phyloP scores from a whole-genome alignment of 2,113 vertebrate genomes.

The Oenanthe melanoleuca region DNA sequence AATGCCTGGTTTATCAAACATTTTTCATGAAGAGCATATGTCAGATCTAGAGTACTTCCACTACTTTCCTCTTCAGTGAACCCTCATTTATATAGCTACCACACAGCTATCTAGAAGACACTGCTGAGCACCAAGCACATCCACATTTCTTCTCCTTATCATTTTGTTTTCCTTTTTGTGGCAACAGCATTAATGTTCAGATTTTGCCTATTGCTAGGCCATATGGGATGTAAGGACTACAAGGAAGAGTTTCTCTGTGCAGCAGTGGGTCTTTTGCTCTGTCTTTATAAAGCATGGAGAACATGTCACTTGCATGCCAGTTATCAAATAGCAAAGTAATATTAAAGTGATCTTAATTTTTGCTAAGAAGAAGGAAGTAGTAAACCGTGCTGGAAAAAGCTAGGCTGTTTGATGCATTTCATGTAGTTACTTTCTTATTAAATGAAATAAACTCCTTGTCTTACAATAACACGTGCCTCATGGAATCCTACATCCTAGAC shows the following conservation, averaged over 20 bases:
- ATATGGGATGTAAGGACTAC: not conserved
- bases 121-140: fast-evolving
- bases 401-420: not conserved
- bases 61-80: not conserved
- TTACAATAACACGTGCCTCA: not conserved
- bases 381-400: not conserved
- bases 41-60: not conserved
- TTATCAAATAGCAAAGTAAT: not conserved
- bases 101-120: not conserved
- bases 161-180: not conserved
- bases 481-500: not conserved
- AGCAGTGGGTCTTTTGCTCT: not conserved
- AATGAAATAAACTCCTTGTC: not conserved
- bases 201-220: not conserved
- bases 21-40: not conserved
- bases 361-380: not conserved
- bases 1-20: not conserved
- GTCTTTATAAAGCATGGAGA: not conserved
- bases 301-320: not conserved
- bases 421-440: not conserved
- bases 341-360: not conserved
- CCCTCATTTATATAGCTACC: not conserved
- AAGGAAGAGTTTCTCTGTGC: not conserved
- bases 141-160: not conserved
- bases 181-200: not conserved